Base-by-base conservation (phyloP, 2,888 invertebrate species). In the Caenorhabditis virilis region DNA sequence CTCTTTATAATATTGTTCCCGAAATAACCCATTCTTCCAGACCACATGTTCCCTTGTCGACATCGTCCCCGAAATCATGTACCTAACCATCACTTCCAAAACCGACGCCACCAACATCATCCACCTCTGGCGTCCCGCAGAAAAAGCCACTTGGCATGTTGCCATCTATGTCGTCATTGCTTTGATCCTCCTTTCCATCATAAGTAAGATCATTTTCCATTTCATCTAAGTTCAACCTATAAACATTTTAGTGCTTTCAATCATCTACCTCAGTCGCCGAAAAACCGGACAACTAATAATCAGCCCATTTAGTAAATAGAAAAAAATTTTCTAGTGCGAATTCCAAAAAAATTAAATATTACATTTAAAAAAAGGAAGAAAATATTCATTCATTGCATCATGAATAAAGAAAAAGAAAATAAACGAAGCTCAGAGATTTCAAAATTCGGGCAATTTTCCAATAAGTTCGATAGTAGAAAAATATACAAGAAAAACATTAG, bases 241-340 rank as follows among this genome's bases (percentile, higher is more conserved):
- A 9, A 9, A 9, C 13, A 13, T 30, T 30, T 30, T 30, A 60
- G 60, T 60, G 60, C 27, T 54, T 4, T 13, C 54, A 1, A 60
- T 60, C 16, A 35, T 60, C 39, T 20, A 54, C 26, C 50, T 54
- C 16, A 54, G 50, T 20, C 33, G 60, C 5, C 45, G 43, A 5
- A 60, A 60, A 50, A 54, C 54, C 16, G 60, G 60, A 33, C 49
- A 54, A n/a, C 41, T 60, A 11, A 20, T 26, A 7, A 60, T 60
- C 49, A 60, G 53, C 27, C 20, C 25, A 13, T 41, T 47, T 11
- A 39, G 38, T 11, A 38, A 38, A 38, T 16, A 38, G n/a, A 26
- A 45, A 45, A n/a, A n/a, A n/a, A 23, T 45, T 25, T 9, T 45
- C 25, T 23, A n/a, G n/a, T n/a, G n/a, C n/a, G n/a, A n/a, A n/a